Evolutionary conservation across 1,140 invertebrate genomes (phyloP).

Genomic region (Drosophila azteca): DNA sequence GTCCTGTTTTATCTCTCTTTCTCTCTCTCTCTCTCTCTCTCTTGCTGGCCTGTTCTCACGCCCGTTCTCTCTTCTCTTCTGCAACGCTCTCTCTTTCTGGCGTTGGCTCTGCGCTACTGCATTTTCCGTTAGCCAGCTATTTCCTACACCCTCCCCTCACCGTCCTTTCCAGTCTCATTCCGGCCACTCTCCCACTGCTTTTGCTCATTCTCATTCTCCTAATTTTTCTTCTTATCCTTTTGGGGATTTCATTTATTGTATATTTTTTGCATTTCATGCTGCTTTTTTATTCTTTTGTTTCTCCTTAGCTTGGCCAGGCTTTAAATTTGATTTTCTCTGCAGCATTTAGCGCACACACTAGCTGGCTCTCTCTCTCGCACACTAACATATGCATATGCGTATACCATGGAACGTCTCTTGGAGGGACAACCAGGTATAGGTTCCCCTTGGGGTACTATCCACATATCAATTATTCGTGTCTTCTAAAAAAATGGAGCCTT

Average conservation of each 20-base stretch:
- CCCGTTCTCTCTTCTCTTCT: slow-evolving; percentile 1
- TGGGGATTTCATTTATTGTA: slow-evolving; percentile 9
- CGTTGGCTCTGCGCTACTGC: slow-evolving; percentile 10
- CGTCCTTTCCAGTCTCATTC: too few relatives aligned
- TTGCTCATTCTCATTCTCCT: too few relatives aligned
- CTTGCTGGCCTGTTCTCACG: slow-evolving; percentile 11
- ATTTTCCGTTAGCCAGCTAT: too few relatives aligned
- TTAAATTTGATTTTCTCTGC: slow-evolving; percentile 75
- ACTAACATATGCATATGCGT: slow-evolving; percentile 11
- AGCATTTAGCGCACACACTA: slow-evolving; percentile 45
- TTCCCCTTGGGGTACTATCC: too few relatives aligned
- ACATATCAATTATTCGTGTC: too few relatives aligned
- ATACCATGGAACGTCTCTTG: background rate
- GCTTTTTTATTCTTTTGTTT: slow-evolving; percentile 51
- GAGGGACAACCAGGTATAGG: too few relatives aligned
- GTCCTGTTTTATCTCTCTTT: slow-evolving; percentile 12
- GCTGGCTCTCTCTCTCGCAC: background rate
- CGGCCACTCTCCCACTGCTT: too few relatives aligned
- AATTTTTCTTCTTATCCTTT: slow-evolving; percentile 20
- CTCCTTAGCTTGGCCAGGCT: slow-evolving; percentile 26
- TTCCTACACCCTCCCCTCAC: too few relatives aligned
- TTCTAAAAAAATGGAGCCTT: too few relatives aligned
- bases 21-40: slow-evolving; percentile 20
- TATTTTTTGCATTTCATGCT: slow-evolving; percentile 18
- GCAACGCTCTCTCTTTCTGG: slow-evolving; percentile 5